phyloP scores from a whole-genome alignment of 2,113 vertebrate genomes.

The Megaceryle maxima region DNA sequence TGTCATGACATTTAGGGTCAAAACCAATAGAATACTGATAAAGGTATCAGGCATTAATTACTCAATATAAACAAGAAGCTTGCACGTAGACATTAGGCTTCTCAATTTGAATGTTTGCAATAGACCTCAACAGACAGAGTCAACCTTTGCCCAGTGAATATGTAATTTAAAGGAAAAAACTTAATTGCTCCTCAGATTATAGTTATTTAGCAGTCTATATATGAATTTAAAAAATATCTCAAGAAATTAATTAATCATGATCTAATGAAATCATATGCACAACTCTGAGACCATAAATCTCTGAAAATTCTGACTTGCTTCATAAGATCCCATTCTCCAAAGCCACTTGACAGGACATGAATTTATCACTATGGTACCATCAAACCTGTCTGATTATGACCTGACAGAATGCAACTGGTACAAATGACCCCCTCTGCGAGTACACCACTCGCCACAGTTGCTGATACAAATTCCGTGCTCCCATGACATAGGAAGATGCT shows the following conservation, averaged over 20 bases:
- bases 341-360: neutral
- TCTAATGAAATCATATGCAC: neutral
- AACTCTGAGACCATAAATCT: neutral
- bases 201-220: neutral
- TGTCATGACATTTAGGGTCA: neutral
- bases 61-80: neutral
- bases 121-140: neutral
- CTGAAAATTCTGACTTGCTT: neutral
- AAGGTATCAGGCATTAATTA: neutral
- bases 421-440: neutral
- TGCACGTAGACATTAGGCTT: neutral
- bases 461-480: neutral
- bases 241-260: neutral
- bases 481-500: neutral
- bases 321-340: neutral
- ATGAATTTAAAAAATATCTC: neutral
- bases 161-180: neutral
- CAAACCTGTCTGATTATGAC: neutral
- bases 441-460: neutral
- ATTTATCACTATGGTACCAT: slow-evolving; percentile 36
- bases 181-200: neutral
- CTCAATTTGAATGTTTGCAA: neutral
- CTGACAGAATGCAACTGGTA: neutral
- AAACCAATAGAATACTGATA: neutral
- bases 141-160: neutral